Evolutionary conservation across 2,797 vertebrate genomes (phyloP).

Genomic region (Melanotaenia maccullochi): DNA sequence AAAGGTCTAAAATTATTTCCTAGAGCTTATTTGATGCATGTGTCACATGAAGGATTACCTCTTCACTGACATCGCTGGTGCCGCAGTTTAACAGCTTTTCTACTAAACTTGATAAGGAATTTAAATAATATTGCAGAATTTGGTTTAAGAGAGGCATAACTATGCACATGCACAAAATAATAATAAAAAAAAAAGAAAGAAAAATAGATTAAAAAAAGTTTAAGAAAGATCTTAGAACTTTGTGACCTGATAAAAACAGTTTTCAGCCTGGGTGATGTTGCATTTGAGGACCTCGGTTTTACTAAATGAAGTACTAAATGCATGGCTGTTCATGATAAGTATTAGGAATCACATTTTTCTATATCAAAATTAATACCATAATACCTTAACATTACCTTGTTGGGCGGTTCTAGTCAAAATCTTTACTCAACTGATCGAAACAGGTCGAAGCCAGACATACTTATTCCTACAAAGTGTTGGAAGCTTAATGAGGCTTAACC

Average conservation of each 20-base stretch:
- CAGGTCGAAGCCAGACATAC: background rate
- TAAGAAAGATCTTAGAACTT: background rate
- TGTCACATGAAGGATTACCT: background rate
- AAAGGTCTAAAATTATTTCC: background rate
- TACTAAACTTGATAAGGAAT: background rate
- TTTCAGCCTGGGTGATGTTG: background rate
- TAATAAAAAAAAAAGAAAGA: background rate
- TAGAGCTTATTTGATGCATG: no score
- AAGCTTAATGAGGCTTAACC: conserved; percentile 17
- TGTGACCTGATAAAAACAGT: background rate
- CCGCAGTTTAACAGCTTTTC: background rate
- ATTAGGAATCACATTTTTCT: background rate
- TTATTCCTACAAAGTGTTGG: conserved; percentile 10
- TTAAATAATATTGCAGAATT: background rate
- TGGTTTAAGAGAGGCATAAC: background rate
- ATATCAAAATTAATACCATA: background rate
- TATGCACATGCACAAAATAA: background rate
- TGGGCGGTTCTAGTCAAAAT: background rate
- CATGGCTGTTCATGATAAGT: background rate
- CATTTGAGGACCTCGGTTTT: background rate
- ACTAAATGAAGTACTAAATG: background rate
- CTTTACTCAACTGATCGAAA: background rate
- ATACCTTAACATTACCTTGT: background rate
- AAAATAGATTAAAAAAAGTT: background rate
- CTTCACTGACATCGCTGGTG: background rate